phyloP scores from a whole-genome alignment of 2,888 invertebrate species.

The Drosophila phalerata region DNA sequence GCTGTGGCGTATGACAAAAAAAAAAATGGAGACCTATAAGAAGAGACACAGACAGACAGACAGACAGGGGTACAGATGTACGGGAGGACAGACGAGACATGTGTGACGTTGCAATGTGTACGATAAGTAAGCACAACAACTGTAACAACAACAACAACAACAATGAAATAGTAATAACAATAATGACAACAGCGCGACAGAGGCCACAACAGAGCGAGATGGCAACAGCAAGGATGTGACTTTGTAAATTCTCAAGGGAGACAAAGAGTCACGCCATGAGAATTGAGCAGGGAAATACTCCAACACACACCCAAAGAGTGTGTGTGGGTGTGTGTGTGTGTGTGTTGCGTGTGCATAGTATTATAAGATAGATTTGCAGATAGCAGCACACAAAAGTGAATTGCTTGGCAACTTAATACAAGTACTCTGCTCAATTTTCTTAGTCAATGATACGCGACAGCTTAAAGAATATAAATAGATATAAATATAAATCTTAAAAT shows the following conservation, averaged over 20 bases:
- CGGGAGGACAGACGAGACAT: slow-evolving; percentile 50
- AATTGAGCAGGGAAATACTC: slow-evolving; percentile 28
- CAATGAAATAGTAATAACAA: slow-evolving; percentile 68
- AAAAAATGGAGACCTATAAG: slow-evolving; percentile 21
- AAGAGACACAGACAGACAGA: slow-evolving; percentile 24
- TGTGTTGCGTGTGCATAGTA: slow-evolving; percentile 6
- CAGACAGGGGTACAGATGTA: background rate
- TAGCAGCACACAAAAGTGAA: slow-evolving; percentile 16
- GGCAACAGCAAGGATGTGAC: slow-evolving; percentile 46
- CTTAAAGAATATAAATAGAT: slow-evolving; percentile 1
- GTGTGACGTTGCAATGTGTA: slow-evolving; percentile 56
- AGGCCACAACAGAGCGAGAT: slow-evolving; percentile 25
- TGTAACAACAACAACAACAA: slow-evolving; percentile 44
- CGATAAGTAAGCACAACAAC: slow-evolving; percentile 63
- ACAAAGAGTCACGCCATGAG: slow-evolving; percentile 53
- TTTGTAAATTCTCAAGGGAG: slow-evolving; percentile 40
- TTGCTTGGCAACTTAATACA: slow-evolving; percentile 35
- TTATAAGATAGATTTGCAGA: slow-evolving; percentile 11
- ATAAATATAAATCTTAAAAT: background rate
- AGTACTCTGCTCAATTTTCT: slow-evolving; percentile 19
- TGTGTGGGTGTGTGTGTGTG: slow-evolving; percentile 23
- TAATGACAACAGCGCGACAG: slow-evolving; percentile 54
- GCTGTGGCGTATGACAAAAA: slow-evolving; percentile 34
- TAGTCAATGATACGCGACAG: slow-evolving; percentile 17
- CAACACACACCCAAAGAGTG: background rate